Percentiles rank a stretch among this genome's conserved stretches.
phyloP scores from a whole-genome alignment of 2,888 invertebrate genomes.

The Parnassius apollo region DNA sequence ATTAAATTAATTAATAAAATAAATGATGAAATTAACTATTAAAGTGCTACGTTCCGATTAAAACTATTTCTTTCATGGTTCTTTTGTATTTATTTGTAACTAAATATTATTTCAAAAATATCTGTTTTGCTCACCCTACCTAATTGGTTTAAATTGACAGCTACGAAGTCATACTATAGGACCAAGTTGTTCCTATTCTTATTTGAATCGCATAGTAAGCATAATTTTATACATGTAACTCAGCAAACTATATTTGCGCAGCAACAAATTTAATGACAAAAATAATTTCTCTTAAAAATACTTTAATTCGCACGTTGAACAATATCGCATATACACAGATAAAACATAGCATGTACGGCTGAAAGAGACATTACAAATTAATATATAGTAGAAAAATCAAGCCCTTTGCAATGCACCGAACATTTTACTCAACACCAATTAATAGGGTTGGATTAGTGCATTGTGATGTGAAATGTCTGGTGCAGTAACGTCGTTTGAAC shows the following conservation, averaged over 20 bases:
- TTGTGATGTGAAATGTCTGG: slow-evolving; percentile 54
- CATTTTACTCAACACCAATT: slow-evolving; percentile 43
- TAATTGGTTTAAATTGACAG: too few relatives aligned
- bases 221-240: slow-evolving; percentile 50
- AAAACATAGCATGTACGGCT: slow-evolving; percentile 69
- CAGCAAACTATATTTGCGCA: slow-evolving; percentile 48
- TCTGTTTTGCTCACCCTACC: too few relatives aligned
- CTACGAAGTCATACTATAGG: too few relatives aligned
- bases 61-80: too few relatives aligned
- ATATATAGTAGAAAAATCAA: slow-evolving; percentile 50
- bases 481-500: slow-evolving; percentile 59
- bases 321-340: slow-evolving; percentile 66
- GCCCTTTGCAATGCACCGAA: slow-evolving; percentile 47
- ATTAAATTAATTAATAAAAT: too few relatives aligned
- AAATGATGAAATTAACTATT: too few relatives aligned
- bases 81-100: too few relatives aligned
- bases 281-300: slow-evolving; percentile 40
- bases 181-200: too few relatives aligned
- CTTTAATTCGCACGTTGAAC: slow-evolving; percentile 51
- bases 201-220: slow-evolving; percentile 36
- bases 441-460: slow-evolving; percentile 42
- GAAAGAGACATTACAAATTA: slow-evolving; percentile 65
- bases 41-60: too few relatives aligned
- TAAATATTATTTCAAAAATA: too few relatives aligned
- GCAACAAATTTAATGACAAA: slow-evolving; percentile 57